Base-by-base conservation (phyloP, 2,888 invertebrate genomes). In the Oeneis ivallda region DNA sequence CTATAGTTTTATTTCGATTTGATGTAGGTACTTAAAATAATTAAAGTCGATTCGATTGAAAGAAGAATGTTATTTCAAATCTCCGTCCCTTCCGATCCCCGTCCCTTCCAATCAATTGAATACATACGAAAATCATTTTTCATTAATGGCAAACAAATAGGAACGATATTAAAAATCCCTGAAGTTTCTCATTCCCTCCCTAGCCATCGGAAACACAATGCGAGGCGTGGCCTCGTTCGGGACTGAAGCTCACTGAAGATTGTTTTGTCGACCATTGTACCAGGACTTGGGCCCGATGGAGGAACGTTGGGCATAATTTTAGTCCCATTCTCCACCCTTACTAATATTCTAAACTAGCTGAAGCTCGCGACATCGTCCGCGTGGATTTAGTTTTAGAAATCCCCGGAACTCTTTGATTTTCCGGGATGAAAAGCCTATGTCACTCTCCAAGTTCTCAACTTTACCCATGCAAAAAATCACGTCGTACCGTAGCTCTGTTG, bases 241-340 rank as follows among this genome's bases (percentile, higher is more conserved):
- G 34, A n/a, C 53, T 53, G 53, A n/a, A 15, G 53, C 34, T 53
- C 37, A n/a, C 53, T 53, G 53, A n/a, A 15, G 53, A 53, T 53
- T 53, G 53, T 53, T 53, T 50, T 26, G 11, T 9, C 26, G 49
- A 5, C 19, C 19, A 26, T 50, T 50, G 19, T 19, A 26, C 11
- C 47, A 47, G 47, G 17, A 17, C 47, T 47, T 15, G 15, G 47
- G 17, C 50, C 8, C 53, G n/a, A 34, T 37, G 15, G 4, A 34
- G 53, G 15, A 50, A 50, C 53, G 7, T 7, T 53, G 34, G 10
- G 53, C 34, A 13, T 53, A 53, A 34, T n/a, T 53, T 53, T 26
- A 15, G 17, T 15, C 26, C 26, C 26, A 26, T 26, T 26, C 17
- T 19, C 19, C 19, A n/a, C n/a, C n/a, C n/a, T n/a, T n/a, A n/a